Evolutionary conservation across 2,888 invertebrate genomes (phyloP).

Genomic region (Polydrusus tereticollis): DNA sequence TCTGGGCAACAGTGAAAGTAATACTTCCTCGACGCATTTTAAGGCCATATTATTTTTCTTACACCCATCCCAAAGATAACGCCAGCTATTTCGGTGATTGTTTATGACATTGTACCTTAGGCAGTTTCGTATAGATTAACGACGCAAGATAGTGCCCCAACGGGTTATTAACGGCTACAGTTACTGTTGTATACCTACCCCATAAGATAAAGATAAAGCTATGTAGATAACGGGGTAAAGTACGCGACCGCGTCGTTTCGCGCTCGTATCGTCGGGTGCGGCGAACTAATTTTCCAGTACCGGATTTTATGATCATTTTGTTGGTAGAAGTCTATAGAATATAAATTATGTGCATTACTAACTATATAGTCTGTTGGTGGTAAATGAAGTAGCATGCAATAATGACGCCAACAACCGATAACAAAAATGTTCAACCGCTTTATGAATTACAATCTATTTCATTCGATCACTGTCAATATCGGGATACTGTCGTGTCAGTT

Average conservation of each 20-base stretch:
- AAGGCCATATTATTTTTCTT: conserved; percentile 27
- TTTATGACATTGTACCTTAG: conserved; percentile 46
- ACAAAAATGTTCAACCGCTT: too few species aligned
- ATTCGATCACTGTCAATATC: too few species aligned
- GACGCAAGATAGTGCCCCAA: conserved; percentile 39
- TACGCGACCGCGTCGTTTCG: conserved; percentile 40
- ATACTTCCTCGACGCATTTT: conserved; percentile 1
- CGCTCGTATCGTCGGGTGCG: conserved; percentile 1
- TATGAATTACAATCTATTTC: too few species aligned
- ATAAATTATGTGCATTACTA: too few species aligned
- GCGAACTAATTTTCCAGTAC: conserved; percentile 9
- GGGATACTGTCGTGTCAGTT: too few species aligned
- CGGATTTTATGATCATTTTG: background rate
- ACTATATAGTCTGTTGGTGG: too few species aligned
- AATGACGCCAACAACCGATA: too few species aligned
- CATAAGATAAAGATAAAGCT: conserved; percentile 47
- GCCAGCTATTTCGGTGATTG: conserved; percentile 38
- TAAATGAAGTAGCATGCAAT: too few species aligned
- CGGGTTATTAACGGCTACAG: conserved; percentile 47
- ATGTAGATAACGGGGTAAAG: conserved; percentile 47
- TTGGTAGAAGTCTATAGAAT: background rate
- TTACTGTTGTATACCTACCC: conserved; percentile 48
- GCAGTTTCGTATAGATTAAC: conserved; percentile 42
- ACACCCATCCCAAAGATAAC: conserved; percentile 35
- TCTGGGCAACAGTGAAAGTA: background rate